Percentiles rank a stretch among this genome's conserved stretches.
phyloP scores from a whole-genome alignment of 2,797 vertebrate genomes.

The Sphaeramia orbicularis region DNA sequence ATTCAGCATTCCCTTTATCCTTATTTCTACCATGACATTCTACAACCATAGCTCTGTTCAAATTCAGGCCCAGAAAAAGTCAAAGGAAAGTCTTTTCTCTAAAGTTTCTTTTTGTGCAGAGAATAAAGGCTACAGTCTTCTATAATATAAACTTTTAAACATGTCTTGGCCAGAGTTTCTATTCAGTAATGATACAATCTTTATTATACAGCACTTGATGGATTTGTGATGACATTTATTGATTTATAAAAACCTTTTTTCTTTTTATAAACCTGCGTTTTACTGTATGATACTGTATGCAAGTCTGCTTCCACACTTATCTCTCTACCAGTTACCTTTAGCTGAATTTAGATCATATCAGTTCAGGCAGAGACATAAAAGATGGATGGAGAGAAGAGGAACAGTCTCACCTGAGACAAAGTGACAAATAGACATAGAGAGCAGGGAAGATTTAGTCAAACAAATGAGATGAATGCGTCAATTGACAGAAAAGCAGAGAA shows the following conservation, averaged over 20 bases:
- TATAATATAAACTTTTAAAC: too few species aligned
- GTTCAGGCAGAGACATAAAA: background rate
- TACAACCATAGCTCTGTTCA: background rate
- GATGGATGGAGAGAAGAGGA: slow-evolving; percentile 8
- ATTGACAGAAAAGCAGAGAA: background rate
- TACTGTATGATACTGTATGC: background rate
- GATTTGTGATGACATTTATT: too few species aligned
- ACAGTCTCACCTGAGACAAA: background rate
- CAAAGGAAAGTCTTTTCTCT: too few species aligned
- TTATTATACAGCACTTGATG: too few species aligned
- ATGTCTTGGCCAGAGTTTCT: too few species aligned
- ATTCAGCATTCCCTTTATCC: background rate
- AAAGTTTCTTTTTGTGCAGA: too few species aligned
- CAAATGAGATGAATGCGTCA: background rate
- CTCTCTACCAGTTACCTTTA: background rate
- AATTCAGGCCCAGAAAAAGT: too few species aligned
- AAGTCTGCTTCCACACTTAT: background rate
- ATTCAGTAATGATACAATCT: too few species aligned
- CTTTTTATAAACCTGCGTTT: background rate
- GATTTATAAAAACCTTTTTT: too few species aligned
- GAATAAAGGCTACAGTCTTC: too few species aligned
- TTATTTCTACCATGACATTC: background rate
- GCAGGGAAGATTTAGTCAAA: background rate
- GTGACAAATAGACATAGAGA: background rate
- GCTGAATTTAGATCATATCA: slow-evolving; percentile 6